Conservation (phyloP, 1,140 invertebrate genomes). For the Trichonephila clavipes region DNA sequence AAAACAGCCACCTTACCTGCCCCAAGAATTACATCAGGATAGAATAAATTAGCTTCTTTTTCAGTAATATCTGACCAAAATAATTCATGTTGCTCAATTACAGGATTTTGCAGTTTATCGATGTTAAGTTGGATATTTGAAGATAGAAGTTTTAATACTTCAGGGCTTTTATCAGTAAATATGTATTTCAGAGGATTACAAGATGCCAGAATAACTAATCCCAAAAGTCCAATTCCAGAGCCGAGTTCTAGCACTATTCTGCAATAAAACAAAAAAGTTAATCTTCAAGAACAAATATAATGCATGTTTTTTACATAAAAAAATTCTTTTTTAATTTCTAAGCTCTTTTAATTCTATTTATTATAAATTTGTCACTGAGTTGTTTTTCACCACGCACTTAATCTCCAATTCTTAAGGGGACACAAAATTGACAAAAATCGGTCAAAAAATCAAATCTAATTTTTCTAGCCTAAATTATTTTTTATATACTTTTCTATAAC, state of each 20-base stretch:
- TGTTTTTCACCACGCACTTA: no score
- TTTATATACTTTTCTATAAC: no score
- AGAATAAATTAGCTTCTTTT: background rate
- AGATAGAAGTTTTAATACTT: conserved; percentile 38
- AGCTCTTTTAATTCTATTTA: no score
- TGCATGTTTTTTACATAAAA: background rate
- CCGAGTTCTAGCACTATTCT: conserved; percentile 67
- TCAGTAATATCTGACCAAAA: background rate
- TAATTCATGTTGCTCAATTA: conserved; percentile 29
- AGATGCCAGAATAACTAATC: conserved; percentile 37
- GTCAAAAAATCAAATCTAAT: no score
- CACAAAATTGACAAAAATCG: no score
- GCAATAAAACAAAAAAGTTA: background rate
- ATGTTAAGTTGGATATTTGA: conserved; percentile 50
- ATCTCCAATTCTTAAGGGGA: no score
- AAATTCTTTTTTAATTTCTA: no score
- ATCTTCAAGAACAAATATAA: background rate
- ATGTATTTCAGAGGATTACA: conserved; percentile 54
- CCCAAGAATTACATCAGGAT: conserved; percentile 57
- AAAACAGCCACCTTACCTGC: conserved; percentile 22
- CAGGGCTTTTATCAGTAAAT: conserved; percentile 62
- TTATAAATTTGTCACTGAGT: no score
- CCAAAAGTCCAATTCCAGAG: conserved; percentile 65
- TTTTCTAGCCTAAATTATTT: no score
- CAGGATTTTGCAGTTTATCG: background rate